Evolutionary conservation across 1,140 invertebrate genomes (phyloP), one percentile per base, ranked within the genome.

Genomic region (Teleopsis dalmanni): DNA sequence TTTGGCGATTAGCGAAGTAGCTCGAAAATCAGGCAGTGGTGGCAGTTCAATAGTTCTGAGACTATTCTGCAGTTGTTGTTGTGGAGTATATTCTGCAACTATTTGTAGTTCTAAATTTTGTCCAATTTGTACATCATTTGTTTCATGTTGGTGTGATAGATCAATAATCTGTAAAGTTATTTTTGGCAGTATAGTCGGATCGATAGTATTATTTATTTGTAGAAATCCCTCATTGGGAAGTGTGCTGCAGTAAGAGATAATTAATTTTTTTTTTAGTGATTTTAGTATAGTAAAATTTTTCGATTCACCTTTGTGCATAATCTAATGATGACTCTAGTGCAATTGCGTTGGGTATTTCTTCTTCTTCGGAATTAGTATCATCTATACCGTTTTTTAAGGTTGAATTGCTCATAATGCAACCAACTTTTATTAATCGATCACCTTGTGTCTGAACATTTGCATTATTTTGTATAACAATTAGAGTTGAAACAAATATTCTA

Each of bases 381-480:
- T 33, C 41, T 31, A 21, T 7, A 48, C 31, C 2, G 43, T 52
- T 31, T 56, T 47, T 19, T 34, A 53, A 40, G 4, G 51, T 31
- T 5, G 62, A 56, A 21, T 68, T 62, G 44, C 62, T 66, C 25
- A 76, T 72, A 10, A 76, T 79, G 53, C 81, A 83, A 1, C 81
- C 81, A 4, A 80, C 78, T 49, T 79, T 78, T 40, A 83, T 76
- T 56, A 80, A 73, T 14, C 81, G 73, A 62, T 83, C 81, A 0
- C 78, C 78, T 52, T 81, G 79, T 5, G 79, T 81, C 62, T 82
- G 80, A 34, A 83, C 78, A 45, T 80, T 77, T 0, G 75, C 71
- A 60, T 82, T 82, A 62, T 81, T 80, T 60, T 82, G 81, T n/a
- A 83, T 73, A 59, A 83, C 75, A 53, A 82, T 70, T 57, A 78